Base-by-base conservation (phyloP, 2,113 vertebrate species). In the Melanocharis versteri region DNA sequence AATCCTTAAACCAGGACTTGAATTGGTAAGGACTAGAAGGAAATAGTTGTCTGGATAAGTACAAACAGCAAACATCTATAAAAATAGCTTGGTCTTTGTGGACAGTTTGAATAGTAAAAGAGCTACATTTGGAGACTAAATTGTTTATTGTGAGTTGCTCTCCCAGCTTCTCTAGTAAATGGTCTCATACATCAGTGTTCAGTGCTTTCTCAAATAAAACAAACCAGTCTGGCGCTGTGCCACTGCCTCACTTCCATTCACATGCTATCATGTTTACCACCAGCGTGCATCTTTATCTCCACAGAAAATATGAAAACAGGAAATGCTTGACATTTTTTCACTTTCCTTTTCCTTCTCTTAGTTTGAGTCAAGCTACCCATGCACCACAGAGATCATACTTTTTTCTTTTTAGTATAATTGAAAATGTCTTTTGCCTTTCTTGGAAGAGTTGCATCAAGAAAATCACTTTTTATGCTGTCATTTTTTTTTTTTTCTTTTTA, bases 201-300 rank as follows among this genome's bases (percentile, higher is more conserved):
- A 76, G 26, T 64, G 57, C 73, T 87, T 91, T 96, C 82, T 89
- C 76, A 90, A 79, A 83, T 81, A 81, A 96, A 96, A 71, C 45
- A 91, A 94, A 96, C 20, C n/a, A 39, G 35, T n/a, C 81, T 87
- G 56, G 72, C 35, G 0, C 26, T 57, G 27, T 91, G 85, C 44
- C 62, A 26, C 24, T 24, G 39, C 31, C 61, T 95, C 61, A 47
- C 58, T 95, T 91, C 81, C 47, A 27, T 53, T 97, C 76, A 83
- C 47, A 61, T 77, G 91, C 83, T 84, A 40, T 95, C 83, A 87
- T 51, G 57, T 85, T 95, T 86, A 91, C 56, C 57, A 84, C 51
- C 58, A 84, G 69, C 57, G 10, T 40, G n/a, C 23, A 70, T 60
- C 53, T 94, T 79, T 86, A 31, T 79, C 17, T 65, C 39, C 33